Conservation (phyloP, 1,140 invertebrate genomes). For the Bombus impatiens region DNA sequence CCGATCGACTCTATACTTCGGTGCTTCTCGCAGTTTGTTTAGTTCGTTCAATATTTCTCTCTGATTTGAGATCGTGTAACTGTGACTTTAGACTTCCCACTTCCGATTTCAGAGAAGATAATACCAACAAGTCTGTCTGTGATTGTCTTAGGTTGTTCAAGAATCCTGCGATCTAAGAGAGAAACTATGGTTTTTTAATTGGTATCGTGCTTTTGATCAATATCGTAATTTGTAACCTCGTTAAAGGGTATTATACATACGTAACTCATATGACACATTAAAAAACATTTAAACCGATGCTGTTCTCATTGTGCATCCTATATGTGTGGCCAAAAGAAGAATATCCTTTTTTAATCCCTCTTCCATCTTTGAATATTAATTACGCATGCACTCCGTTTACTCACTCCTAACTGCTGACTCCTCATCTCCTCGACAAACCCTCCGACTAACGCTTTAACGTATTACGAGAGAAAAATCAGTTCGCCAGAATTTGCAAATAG, state of each 20-base stretch:
- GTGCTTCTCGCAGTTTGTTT: constrained; percentile 22
- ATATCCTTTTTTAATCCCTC: too few relatives aligned
- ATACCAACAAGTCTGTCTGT: constrained; percentile 44
- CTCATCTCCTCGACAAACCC: neutral
- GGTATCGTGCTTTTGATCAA: too few relatives aligned
- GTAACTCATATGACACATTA: neutral
- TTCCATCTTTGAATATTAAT: neutral
- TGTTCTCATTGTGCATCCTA: neutral
- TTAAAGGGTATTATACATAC: too few relatives aligned
- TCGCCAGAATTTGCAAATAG: neutral
- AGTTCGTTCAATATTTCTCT: constrained; percentile 67
- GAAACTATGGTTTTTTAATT: neutral
- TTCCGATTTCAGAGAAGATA: constrained; percentile 53
- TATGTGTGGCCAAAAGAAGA: neutral
- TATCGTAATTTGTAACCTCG: too few relatives aligned
- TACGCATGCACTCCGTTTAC: neutral
- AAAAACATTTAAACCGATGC: neutral
- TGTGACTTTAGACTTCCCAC: constrained; percentile 64
- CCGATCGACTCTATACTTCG: constrained; percentile 65
- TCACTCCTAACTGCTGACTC: neutral
- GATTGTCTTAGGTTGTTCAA: constrained; percentile 52
- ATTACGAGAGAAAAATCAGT: neutral
- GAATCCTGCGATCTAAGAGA: constrained; percentile 59
- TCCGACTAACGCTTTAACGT: neutral
- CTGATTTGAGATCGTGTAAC: constrained; percentile 58